phyloP scores from a whole-genome alignment of 1,140 invertebrate genomes.

The Scaptomyza hsui region DNA sequence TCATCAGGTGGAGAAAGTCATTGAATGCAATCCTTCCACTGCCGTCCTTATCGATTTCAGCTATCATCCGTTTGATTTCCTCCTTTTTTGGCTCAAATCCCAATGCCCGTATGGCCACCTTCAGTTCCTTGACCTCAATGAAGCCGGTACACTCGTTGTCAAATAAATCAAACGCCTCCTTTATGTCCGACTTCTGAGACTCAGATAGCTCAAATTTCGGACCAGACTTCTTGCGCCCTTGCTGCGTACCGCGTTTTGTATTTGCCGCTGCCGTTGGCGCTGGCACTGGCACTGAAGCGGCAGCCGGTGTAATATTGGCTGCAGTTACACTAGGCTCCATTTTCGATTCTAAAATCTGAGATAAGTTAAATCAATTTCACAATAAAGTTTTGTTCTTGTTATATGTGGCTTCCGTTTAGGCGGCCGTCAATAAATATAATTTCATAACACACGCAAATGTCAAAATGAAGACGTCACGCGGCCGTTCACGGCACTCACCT shows the following conservation, averaged over 20 bases:
- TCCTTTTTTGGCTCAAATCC: conserved; percentile 99
- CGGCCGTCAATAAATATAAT: conserved; percentile 45
- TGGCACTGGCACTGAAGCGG: conserved; percentile 3
- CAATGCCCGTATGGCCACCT: conserved; percentile 95
- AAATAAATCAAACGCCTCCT: conserved; percentile 98
- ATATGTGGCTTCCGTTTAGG: conserved; percentile 23
- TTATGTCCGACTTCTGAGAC: conserved; percentile 96
- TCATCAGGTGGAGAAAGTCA: conserved; percentile 96
- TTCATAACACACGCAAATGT: conserved; percentile 68
- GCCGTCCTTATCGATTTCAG: conserved; percentile 94
- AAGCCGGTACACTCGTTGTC: conserved; percentile 93
- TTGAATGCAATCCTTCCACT: conserved; percentile 94
- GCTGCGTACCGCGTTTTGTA: conserved; percentile 54
- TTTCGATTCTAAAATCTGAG: conserved; percentile 29
- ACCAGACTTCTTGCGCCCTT: conserved; percentile 86
- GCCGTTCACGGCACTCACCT: conserved; percentile 42
- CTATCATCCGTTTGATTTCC: conserved; percentile 97
- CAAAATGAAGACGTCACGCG: conserved; percentile 50
- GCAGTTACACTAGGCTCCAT: conserved; percentile 61
- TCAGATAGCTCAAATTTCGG: conserved; percentile 93
- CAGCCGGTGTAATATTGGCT: conserved; percentile 21
- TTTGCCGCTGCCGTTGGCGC: conserved; percentile 25
- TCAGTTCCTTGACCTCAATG: conserved; percentile 96
- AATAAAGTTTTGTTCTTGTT: conserved; percentile 3
- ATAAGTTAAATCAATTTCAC: conserved; percentile 43